Conservation (phyloP, 1,140 invertebrate species). For the Drosophila ogumai region DNA sequence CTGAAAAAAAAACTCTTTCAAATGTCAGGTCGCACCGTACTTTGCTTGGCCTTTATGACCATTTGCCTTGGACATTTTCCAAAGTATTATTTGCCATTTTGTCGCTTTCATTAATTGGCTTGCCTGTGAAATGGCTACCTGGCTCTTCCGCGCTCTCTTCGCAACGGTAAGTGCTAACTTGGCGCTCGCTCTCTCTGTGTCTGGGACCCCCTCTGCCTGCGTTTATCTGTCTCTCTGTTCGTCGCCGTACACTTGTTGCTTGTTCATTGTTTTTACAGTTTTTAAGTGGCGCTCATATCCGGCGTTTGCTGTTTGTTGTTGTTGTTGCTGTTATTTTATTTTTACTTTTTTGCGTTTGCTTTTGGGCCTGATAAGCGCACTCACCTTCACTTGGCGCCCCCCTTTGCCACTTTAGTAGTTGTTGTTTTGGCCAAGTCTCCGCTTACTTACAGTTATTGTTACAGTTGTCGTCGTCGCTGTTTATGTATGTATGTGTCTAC, state of each 20-base stretch:
- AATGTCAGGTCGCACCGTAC: neutral
- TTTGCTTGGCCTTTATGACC: slow-evolving; percentile 7
- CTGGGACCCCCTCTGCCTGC: slow-evolving; percentile 13
- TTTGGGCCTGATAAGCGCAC: slow-evolving; percentile 57
- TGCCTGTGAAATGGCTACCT: slow-evolving; percentile 60
- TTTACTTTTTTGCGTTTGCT: slow-evolving; percentile 41
- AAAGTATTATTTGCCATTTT: slow-evolving; percentile 75
- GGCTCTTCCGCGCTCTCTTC: slow-evolving; percentile 33
- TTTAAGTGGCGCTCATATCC: slow-evolving; percentile 82
- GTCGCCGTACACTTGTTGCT: slow-evolving; percentile 67
- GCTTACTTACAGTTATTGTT: slow-evolving; percentile 36
- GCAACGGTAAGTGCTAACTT: slow-evolving; percentile 58
- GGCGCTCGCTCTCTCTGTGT: slow-evolving; percentile 20
- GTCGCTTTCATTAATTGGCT: slow-evolving; percentile 78
- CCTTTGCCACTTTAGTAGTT: slow-evolving; percentile 33
- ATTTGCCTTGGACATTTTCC: slow-evolving; percentile 22
- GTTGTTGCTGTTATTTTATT: slow-evolving; percentile 32
- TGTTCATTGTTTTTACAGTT: slow-evolving; percentile 79
- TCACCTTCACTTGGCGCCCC: slow-evolving; percentile 36
- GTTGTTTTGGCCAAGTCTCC: slow-evolving; percentile 9
- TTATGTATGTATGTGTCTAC: neutral
- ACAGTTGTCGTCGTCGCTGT: slow-evolving; percentile 25
- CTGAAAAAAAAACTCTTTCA: neutral
- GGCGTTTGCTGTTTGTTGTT: slow-evolving; percentile 68
- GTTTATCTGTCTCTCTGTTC: slow-evolving; percentile 14